Base-by-base conservation (phyloP, 1,140 invertebrate genomes). In the Penaeus vannamei region DNA sequence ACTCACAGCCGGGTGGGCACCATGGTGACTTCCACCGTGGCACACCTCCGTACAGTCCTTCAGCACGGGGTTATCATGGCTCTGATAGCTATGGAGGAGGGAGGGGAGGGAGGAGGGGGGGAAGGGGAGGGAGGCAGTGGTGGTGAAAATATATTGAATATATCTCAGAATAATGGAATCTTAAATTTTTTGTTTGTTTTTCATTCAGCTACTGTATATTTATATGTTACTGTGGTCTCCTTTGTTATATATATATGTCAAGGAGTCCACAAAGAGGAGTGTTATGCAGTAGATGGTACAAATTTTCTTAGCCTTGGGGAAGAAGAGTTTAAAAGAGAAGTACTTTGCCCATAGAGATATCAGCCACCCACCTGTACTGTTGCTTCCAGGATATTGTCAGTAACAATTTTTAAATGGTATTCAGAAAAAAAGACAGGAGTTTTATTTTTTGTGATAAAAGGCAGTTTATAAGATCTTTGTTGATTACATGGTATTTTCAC, bases 21-120 rank as follows among this genome's bases (percentile, higher is more conserved):
- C 72, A 82, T 72, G 80, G 62, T 29, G 64, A 85, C 61, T 85
- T 85, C 46, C 85, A 80, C 22, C 85, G 46, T 86, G 85, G 85
- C n/a, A 32, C 69, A 3, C 76, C 85, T 64, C 85, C 69, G 3
- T 84, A 84, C 26, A 80, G 36, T 60, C 60, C 85, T 20, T 77
- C 85, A n/a, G 85, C 72, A 32, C 46, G 85, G 46, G 60, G 60
- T n/a, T 86, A 62, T 42, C 72, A 29, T 42, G 72, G 87, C 42
- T 19, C 46, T 26, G 72, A 87, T 53, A 60, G 60, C 26, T 81
- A 81, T 82, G 61, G 36, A 61, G 61, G 87, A 53, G 82, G 87
- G 32, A 72, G 87, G 84, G 82, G 82, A 22, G 36, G 86, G 72
- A 60, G 81, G 64, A 83, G 66, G 53, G 83, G 86, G 32, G 86